Evolutionary conservation across 1,140 invertebrate genomes (phyloP).

Genomic region (Bombus fervidus): DNA sequence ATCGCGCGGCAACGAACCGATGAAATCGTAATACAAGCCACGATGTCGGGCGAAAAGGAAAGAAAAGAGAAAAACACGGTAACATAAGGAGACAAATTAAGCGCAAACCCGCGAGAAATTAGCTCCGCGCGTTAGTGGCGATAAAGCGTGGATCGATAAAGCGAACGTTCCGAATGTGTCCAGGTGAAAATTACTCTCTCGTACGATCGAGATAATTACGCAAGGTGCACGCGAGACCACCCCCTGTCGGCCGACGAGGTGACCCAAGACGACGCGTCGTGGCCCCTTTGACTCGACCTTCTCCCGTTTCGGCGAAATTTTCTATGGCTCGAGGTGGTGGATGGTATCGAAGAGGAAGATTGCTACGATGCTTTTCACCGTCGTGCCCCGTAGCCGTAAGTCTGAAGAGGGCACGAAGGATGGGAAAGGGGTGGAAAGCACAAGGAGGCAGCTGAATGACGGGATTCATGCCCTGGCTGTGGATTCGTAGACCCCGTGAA

Average conservation of each 20-base stretch:
- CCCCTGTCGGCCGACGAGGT: not conserved
- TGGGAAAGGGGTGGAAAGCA: slow-evolving; percentile 22
- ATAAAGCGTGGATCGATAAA: not conserved
- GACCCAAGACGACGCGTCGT: not conserved
- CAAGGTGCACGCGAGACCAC: not conserved
- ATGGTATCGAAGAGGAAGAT: slow-evolving; percentile 54
- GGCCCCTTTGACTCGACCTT: not conserved
- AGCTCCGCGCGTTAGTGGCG: not conserved
- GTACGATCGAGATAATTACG: not conserved
- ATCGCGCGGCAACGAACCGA: not conserved
- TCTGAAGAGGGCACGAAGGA: slow-evolving; percentile 52
- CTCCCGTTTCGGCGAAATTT: not conserved
- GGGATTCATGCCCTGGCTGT: slow-evolving; percentile 73
- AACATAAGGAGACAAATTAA: slow-evolving; percentile 7
- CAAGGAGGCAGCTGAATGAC: slow-evolving; percentile 74
- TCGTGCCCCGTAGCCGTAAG: slow-evolving; percentile 73
- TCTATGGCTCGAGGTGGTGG: slow-evolving; percentile 21
- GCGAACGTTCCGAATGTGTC: not conserved
- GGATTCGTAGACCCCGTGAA: slow-evolving; percentile 74
- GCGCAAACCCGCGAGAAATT: not conserved
- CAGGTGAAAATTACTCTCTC: not conserved
- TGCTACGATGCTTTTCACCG: slow-evolving; percentile 62
- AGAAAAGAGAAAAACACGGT: not conserved
- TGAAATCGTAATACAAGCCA: not conserved
- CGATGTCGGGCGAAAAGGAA: not conserved